Evolutionary conservation across 2,113 vertebrate species (phyloP), one percentile per base, ranked within the genome.

Genomic region (Colius striatus): DNA sequence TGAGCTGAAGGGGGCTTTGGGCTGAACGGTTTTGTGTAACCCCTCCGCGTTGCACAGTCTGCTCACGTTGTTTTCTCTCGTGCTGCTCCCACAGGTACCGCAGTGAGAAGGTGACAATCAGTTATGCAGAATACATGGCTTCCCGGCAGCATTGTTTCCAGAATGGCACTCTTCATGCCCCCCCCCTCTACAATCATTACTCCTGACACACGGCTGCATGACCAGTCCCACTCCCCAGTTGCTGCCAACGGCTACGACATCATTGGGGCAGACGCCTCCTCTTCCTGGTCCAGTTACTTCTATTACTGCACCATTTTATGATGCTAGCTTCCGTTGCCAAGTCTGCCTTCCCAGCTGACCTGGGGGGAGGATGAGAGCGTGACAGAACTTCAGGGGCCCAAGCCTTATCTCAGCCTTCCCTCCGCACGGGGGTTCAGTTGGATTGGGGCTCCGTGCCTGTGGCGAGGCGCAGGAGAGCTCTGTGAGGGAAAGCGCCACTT

Each of bases 291-390:
- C 98, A 98, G 98, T 98, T 98, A 98, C 98, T 98, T 98, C 97
- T 98, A 98, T 93, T 98, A 98, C 98, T 98, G 98, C 98, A 98
- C 98, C 98, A 98, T 98, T 98, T 98, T 98, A 98, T 98, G 98
- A 98, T 98, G 98, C 98, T 98, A 98, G 98, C 98, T 98, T 98
- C 98, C 98, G 98, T 98, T 98, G 98, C 98, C 98, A 97, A 98
- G 98, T 97, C 98, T 98, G 98, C 98, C 98, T 98, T 98, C 96
- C 96, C 98, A 97, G 79, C 97, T 97, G 97, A 98, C 97, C 97
- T 97, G 94, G 96, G 96, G 95, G 97, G 94, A 97, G 90, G 79
- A 89, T 25, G 27, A 91, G 97, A 97, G 94, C 76, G 47, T 96
- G 96, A 95, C 97, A 96, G 97, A 97, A 98, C 97, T 97, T 95